Conservation (phyloP, 2,113 vertebrate genomes). For the Gallinago paraguaiae region DNA sequence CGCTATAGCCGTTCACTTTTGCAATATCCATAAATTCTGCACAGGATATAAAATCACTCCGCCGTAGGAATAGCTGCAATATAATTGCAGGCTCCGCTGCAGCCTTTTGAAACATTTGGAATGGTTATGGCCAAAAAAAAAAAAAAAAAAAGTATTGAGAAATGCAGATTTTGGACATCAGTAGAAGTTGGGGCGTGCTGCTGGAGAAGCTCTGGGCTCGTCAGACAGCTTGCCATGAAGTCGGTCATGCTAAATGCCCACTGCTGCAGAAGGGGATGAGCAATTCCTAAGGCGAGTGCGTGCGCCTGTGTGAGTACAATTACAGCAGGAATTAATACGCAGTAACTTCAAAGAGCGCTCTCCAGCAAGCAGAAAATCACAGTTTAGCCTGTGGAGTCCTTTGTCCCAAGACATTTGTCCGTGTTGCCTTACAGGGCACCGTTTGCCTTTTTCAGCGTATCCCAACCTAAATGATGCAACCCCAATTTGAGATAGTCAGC, state of each 20-base stretch:
- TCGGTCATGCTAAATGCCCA: rapidly evolving
- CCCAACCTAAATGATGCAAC: constrained; percentile 33
- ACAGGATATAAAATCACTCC: not conserved
- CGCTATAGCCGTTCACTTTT: not conserved
- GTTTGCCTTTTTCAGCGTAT: not conserved
- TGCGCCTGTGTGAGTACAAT: not conserved
- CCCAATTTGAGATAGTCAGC: not conserved
- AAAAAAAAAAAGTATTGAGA: not conserved
- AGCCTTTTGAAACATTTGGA: not conserved
- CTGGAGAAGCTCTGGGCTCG: not conserved
- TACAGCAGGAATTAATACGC: not conserved
- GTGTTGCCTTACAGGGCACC: not conserved
- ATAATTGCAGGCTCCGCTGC: not conserved
- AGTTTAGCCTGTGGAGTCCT: not conserved
- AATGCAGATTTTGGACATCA: not conserved
- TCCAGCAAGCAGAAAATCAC: constrained; percentile 24
- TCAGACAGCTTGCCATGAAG: not conserved
- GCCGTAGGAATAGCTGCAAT: not conserved
- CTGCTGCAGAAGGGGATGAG: not conserved
- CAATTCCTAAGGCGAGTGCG: not conserved
- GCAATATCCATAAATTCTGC: not conserved
- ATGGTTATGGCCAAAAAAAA: not conserved
- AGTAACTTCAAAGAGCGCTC: not conserved
- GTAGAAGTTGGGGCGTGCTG: not conserved
- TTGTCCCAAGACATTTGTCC: not conserved